Conservation (phyloP, 2,888 invertebrate species). For the Conistra vaccinii region DNA sequence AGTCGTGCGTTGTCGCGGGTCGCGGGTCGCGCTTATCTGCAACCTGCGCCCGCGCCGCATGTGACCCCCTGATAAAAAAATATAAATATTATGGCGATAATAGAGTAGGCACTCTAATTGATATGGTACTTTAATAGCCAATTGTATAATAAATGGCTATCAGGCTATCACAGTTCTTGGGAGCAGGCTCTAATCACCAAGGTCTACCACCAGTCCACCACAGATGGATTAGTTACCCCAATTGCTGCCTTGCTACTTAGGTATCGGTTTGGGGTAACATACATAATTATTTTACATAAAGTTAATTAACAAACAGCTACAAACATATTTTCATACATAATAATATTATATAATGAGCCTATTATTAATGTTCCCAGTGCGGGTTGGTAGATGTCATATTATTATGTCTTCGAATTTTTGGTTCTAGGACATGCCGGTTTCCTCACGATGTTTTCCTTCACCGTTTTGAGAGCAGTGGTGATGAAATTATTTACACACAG, state of each 20-base stretch:
- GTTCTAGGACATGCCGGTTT: too few relatives aligned
- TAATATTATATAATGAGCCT: too few relatives aligned
- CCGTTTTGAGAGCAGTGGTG: too few relatives aligned
- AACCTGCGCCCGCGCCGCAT: constrained; percentile 41
- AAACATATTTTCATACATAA: too few relatives aligned
- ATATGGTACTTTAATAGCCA: constrained; percentile 31
- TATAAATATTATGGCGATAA: constrained; percentile 52
- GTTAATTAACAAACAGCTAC: too few relatives aligned
- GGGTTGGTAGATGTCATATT: too few relatives aligned
- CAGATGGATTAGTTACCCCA: neutral
- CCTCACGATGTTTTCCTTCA: too few relatives aligned
- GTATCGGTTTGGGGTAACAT: neutral
- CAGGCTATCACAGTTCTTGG: constrained; percentile 28
- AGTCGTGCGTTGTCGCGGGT: constrained; percentile 47
- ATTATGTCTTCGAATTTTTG: too few relatives aligned
- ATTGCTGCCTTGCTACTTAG: neutral
- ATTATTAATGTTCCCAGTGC: too few relatives aligned
- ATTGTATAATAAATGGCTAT: constrained; percentile 23
- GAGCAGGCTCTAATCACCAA: neutral
- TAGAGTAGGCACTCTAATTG: constrained; percentile 45
- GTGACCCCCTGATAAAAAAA: constrained; percentile 52
- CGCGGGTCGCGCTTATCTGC: constrained; percentile 39
- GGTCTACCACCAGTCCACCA: constrained; percentile 19
- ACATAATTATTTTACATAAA: too few relatives aligned
- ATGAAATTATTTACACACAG: too few relatives aligned